These are phyloP conservation scores for Seladonia tumulorum DNA, from an alignment of 2,888 invertebrate species.

Conservation along the genomic window DNA sequence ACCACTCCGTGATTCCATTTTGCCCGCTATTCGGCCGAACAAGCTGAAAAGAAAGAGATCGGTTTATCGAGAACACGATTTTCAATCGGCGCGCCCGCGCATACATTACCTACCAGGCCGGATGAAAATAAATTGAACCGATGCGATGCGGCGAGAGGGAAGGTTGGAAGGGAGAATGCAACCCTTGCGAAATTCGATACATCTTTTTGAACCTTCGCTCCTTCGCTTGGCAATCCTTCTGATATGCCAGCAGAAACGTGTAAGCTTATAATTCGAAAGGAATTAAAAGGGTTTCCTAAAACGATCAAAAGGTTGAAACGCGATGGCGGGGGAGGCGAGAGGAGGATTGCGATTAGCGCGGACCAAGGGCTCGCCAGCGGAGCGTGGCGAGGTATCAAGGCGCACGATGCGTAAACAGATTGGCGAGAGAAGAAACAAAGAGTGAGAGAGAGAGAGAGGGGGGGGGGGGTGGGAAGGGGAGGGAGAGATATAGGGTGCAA, in stretches of 20 bases:
- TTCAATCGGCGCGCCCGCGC: slow-evolving; percentile 23
- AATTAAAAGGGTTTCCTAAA: slow-evolving; percentile 50
- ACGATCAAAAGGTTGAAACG: slow-evolving; percentile 23
- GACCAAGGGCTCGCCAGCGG: slow-evolving; percentile 27
- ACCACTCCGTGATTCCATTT: background rate
- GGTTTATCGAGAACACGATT: slow-evolving; percentile 37
- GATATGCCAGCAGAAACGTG: background rate
- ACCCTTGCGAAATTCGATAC: background rate
- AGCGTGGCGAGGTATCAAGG: background rate
- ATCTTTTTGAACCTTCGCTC: background rate
- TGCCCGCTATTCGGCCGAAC: background rate
- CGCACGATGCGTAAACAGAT: slow-evolving; percentile 5
- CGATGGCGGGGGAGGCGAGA: background rate
- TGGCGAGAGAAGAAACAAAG: slow-evolving; percentile 4
- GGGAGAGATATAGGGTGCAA: background rate
- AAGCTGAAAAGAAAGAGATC: slow-evolving; percentile 15
- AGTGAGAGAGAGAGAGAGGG: background rate
- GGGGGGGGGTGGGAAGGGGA: background rate
- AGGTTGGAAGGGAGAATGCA: background rate
- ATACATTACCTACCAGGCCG: slow-evolving; percentile 16
- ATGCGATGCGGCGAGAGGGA: background rate
- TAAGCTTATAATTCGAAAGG: too few species aligned
- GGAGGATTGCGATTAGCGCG: slow-evolving; percentile 54
- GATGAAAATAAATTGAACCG: slow-evolving; percentile 48
- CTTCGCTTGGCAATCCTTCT: background rate